phyloP scores from a whole-genome alignment of 2,888 invertebrate species.

The Prosapia bicincta region DNA sequence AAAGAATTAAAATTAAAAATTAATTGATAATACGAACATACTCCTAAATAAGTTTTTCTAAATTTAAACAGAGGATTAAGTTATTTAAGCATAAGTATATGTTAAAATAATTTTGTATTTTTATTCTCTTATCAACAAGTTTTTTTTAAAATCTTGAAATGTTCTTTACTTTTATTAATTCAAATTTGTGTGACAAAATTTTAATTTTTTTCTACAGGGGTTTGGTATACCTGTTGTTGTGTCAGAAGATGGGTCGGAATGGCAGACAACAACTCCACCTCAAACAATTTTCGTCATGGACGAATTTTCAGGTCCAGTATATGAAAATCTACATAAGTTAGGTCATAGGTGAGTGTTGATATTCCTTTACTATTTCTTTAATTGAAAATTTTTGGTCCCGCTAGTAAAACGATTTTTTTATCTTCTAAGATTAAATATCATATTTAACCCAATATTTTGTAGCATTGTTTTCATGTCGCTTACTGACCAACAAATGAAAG shows the following conservation, averaged over 20 bases:
- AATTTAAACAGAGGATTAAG: no score
- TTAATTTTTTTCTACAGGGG: constrained; percentile 40
- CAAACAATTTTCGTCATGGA: constrained; percentile 70
- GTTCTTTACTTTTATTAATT: constrained; percentile 16
- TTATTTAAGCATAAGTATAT: no score
- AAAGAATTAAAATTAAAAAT: no score
- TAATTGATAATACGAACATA: no score
- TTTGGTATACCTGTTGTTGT: constrained; percentile 61
- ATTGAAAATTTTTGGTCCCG: no score
- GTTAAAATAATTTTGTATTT: no score
- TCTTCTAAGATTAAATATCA: no score
- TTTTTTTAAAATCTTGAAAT: background rate
- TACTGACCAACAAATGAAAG: background rate
- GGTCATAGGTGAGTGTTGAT: constrained; percentile 54
- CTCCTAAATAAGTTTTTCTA: no score
- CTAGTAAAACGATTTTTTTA: no score
- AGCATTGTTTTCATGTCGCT: background rate
- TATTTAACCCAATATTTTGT: no score
- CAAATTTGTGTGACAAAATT: background rate
- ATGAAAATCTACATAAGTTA: constrained; percentile 61
- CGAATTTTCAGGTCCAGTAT: constrained; percentile 69
- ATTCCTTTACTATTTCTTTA: no score
- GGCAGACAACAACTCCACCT: constrained; percentile 55
- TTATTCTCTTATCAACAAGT: background rate
- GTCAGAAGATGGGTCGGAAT: constrained; percentile 60